These are phyloP conservation scores for Eilema griseolum DNA, from an alignment of 2,888 invertebrate species.

Conservation along the genomic window DNA sequence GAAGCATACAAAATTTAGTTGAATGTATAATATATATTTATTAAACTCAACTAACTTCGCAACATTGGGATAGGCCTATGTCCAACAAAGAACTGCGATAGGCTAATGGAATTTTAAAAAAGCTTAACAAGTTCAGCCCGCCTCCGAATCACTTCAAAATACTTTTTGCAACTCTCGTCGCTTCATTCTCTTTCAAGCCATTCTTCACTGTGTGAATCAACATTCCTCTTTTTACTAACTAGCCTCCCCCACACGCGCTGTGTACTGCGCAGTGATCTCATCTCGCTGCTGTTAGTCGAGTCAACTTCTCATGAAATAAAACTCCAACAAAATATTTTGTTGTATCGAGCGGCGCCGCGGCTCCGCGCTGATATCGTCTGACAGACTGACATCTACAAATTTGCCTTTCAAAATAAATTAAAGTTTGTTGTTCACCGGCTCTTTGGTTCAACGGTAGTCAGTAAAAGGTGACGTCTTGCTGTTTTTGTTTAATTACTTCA, in stretches of 20 bases:
- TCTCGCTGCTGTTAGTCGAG: neutral
- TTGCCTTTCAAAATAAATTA: conserved; percentile 4
- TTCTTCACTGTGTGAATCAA: neutral
- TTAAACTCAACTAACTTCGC: no score
- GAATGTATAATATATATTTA: no score
- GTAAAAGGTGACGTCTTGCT: neutral
- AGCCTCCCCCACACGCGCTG: neutral
- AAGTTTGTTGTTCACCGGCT: neutral
- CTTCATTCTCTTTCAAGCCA: neutral
- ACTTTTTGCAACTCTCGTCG: neutral
- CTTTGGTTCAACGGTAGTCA: neutral
- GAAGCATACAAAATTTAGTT: no score
- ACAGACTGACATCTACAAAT: conserved; percentile 4
- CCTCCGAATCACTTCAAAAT: neutral
- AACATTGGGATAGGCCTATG: no score
- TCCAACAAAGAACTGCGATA: no score
- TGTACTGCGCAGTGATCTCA: neutral
- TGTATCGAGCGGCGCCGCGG: neutral
- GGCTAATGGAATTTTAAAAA: no score
- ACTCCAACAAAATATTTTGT: conserved; percentile 1
- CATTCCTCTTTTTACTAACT: neutral
- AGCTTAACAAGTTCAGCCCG: neutral
- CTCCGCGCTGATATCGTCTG: neutral
- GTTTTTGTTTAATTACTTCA: conserved; percentile 1
- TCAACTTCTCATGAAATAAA: neutral